Evolutionary conservation across 2,113 vertebrate species (phyloP), one percentile per base, ranked within the genome.

Genomic region (Chaetorhynchus papuensis): DNA sequence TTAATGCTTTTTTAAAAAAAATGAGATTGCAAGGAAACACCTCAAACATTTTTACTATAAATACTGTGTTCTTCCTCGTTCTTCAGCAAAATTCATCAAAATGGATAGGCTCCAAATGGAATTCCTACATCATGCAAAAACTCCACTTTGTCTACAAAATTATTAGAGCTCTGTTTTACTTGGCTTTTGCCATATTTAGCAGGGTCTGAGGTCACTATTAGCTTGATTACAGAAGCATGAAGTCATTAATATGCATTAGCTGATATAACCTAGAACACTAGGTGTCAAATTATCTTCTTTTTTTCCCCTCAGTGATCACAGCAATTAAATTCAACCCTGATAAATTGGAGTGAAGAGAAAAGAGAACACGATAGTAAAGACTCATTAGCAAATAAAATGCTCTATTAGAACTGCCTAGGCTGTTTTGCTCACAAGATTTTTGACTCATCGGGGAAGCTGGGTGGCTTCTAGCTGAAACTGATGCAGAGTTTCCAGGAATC

Each of bases 181-280:
- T 94, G 80, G 50, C 45, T 91, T 91, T 72, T 94, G 33, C 21
- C 41, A 26, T 42, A 76, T 75, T 69, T 89, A 85, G 15, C 19
- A 53, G n/a, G 14, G n/a, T 85, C 83, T 94, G 56, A 95, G 60
- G 72, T 95, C 89, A 91, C n/a, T 89, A 75, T 84, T 82, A 95
- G 22, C 68, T 74, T 95, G 80, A 90, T 83, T 94, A 83, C 80
- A 94, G 84, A 94, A 93, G 44, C 81, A 87, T 71, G 28, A 88
- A 91, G 20, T 87, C 15, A 89, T 96, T 84, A 95, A 89, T 69
- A 89, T 72, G 77, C 49, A 87, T 91, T 91, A 84, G 31, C 24
- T 87, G 53, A 84, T 82, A 92, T 37, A 91, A 86, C 17, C 33
- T 81, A 66, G 83, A 89, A 89, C 56, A 78, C n/a, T 28, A 52